A percentile compares a stretch with the other conserved stretches of the same genome.
These are phyloP conservation scores for Patagioenas fasciata DNA, from an alignment of 2,113 vertebrate species.

Conservation along the genomic window DNA sequence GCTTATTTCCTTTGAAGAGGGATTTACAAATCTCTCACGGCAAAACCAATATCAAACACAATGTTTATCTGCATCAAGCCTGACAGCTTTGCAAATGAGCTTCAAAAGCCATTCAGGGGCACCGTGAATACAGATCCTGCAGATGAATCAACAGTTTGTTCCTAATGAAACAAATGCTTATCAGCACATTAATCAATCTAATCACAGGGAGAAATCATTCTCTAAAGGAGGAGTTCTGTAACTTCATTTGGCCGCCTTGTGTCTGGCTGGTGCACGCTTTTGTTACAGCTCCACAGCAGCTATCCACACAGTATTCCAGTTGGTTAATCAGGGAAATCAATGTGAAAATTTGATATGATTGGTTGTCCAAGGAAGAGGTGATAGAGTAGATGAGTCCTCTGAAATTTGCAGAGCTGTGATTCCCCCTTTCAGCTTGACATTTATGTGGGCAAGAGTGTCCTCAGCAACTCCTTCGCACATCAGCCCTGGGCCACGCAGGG, in stretches of 20 bases:
- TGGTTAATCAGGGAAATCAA: not conserved
- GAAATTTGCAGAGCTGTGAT: not conserved
- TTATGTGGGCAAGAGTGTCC: not conserved
- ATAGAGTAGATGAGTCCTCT: not conserved
- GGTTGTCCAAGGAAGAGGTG: not conserved
- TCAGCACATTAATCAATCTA: constrained; percentile 38
- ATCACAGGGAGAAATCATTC: constrained; percentile 23
- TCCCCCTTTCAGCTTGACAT: not conserved
- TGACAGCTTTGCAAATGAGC: constrained; percentile 42
- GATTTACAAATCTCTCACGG: constrained; percentile 4
- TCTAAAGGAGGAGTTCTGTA: not conserved
- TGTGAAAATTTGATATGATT: not conserved
- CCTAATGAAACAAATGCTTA: constrained; percentile 25
- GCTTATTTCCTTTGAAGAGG: not conserved
- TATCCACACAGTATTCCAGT: not conserved
- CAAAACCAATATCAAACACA: constrained; percentile 29
- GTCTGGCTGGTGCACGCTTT: not conserved
- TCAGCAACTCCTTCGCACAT: accelerated
- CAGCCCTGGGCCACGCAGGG: not conserved
- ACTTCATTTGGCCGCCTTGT: not conserved
- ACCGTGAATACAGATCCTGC: not conserved
- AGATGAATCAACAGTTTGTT: not conserved
- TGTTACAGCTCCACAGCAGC: not conserved
- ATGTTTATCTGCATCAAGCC: constrained; percentile 8
- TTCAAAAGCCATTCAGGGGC: not conserved